Evolutionary conservation across 2,888 invertebrate species (phyloP).

Genomic region (Andrena hattorfiana): DNA sequence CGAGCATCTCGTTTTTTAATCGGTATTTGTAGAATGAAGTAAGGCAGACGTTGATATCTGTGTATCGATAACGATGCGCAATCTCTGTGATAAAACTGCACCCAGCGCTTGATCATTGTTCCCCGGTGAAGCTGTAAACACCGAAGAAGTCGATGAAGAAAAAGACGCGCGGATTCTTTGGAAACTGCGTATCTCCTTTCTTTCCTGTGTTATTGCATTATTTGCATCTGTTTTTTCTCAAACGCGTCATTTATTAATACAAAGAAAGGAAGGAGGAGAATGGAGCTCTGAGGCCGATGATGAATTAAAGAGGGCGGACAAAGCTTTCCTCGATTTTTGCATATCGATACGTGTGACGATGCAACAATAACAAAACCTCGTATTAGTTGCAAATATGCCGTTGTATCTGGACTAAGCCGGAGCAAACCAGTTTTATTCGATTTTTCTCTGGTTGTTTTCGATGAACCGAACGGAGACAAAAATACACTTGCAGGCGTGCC

Average conservation of each 20-base stretch:
- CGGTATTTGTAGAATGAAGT: neutral
- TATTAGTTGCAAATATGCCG: constrained; percentile 40
- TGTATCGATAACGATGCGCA: constrained; percentile 13
- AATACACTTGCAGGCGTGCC: constrained; percentile 22
- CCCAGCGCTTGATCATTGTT: constrained; percentile 4
- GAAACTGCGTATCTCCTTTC: neutral
- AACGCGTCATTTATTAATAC: neutral
- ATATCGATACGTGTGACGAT: constrained; percentile 7
- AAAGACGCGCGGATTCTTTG: neutral
- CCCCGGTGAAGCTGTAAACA: neutral
- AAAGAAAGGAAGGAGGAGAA: neutral
- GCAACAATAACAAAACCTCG: constrained; percentile 33
- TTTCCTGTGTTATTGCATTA: neutral
- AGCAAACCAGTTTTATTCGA: constrained; percentile 65
- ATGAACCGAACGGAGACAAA: constrained; percentile 49
- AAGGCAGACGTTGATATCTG: neutral
- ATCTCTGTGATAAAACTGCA: constrained; percentile 17
- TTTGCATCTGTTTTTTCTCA: neutral
- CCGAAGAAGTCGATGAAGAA: neutral
- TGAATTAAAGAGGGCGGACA: neutral
- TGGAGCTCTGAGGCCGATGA: neutral
- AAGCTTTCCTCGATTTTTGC: constrained; percentile 23
- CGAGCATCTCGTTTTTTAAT: neutral
- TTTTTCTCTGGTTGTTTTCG: constrained; percentile 62
- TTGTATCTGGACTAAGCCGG: constrained; percentile 46